Evolutionary conservation across 1,140 invertebrate genomes (phyloP), one percentile per base, ranked within the genome.

Genomic region (Euura saliciscinereae): DNA sequence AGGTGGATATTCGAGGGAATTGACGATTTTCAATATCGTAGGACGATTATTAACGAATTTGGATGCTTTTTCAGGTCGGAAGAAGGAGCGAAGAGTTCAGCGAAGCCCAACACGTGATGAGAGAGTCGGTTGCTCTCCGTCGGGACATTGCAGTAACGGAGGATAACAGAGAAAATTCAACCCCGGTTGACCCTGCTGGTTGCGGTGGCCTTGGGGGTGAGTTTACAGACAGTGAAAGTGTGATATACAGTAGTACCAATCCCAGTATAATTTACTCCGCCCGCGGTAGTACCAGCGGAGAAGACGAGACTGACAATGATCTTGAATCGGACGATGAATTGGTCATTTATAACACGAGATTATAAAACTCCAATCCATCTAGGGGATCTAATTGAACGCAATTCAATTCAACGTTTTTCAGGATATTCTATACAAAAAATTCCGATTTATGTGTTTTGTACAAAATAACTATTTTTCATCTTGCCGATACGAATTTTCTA

Each of bases 11-110:
- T 66, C 2, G 6, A 4, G 46, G 2, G 42, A 70, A 43, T 45
- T 43, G 43, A 43, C 45, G 28, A 68, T 67, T 71, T 46, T 66
- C 69, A 43, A 67, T 67, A 67, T 8, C 10, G 66, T 67, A 67
- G 8, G 43, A 10, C 8, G 8, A 67, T 28, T 13, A 2, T 13
- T 10, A 67, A 10, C 43, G 66, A 28, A 28, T 28, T 28, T 69
- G 51, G 13, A 11, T 59, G 51, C 5, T 8, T 69, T 69, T 76
- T 7, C 51, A 90, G 87, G 93, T 94, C 73, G 94, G 94, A n/a
- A 91, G 91, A 77, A 84, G 94, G 74, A 90, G 91, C 10, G 93
- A 93, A 78, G 91, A 93, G 78, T 94, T 95, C 84, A 92, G 91
- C n/a, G 92, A 93, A 75, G 93, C 91, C 44, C 92, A 94, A 74